Evolutionary conservation across 2,113 vertebrate genomes (phyloP).

Genomic region (Ramphastos sulfuratus): DNA sequence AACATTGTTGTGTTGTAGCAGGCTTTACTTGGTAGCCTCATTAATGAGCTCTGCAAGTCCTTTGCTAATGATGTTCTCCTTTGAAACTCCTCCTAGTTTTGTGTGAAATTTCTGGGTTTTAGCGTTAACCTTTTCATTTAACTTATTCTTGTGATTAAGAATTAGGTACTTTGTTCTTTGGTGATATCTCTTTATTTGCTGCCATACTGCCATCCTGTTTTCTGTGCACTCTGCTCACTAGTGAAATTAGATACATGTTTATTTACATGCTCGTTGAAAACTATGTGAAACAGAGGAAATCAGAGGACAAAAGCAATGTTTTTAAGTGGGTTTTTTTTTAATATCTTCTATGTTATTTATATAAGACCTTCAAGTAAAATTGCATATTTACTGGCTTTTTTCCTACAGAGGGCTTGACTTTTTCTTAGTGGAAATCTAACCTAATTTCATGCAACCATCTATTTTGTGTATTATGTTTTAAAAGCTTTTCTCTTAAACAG

Average conservation of each 20-base stretch:
- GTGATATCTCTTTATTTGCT: background rate
- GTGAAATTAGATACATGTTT: background rate
- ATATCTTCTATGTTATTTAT: background rate
- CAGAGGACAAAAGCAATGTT: background rate
- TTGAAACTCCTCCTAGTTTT: background rate
- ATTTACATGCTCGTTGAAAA: background rate
- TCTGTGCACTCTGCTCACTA: background rate
- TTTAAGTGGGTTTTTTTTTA: background rate
- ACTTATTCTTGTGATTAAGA: background rate
- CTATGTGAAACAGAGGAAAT: background rate
- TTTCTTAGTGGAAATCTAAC: slow-evolving; percentile 29
- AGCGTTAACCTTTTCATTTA: background rate
- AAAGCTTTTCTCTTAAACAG: slow-evolving; percentile 15
- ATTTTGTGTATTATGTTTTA: background rate
- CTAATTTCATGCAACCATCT: slow-evolving; percentile 18
- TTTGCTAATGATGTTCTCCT: background rate
- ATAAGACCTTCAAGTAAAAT: background rate
- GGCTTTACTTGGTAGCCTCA: background rate
- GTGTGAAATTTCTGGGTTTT: background rate
- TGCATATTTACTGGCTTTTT: background rate
- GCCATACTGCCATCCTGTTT: background rate
- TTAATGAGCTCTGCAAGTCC: background rate
- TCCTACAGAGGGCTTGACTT: background rate
- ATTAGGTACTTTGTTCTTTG: background rate
- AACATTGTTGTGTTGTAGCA: background rate